phyloP scores from a whole-genome alignment of 2,797 vertebrate species.

The Protonibea diacanthus region DNA sequence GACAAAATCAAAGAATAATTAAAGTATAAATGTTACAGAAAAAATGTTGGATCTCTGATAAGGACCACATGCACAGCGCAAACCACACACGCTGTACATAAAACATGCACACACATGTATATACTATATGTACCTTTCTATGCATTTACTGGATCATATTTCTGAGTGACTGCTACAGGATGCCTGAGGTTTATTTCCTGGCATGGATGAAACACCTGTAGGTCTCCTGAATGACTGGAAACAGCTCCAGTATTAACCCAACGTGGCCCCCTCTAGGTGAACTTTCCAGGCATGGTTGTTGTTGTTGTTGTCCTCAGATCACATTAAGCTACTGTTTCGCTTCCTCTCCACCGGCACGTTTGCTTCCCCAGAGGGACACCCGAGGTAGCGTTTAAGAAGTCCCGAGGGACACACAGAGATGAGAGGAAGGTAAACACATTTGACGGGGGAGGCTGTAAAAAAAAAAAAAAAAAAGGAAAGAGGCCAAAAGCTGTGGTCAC shows the following conservation, averaged over 20 bases:
- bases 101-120: constrained; percentile 20
- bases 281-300: constrained; percentile 64
- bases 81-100: constrained; percentile 8
- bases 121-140: constrained; percentile 20
- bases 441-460: constrained; percentile 7
- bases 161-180: constrained; percentile 21
- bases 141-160: constrained; percentile 33
- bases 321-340: constrained; percentile 52
- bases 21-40: not conserved
- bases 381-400: constrained; percentile 44
- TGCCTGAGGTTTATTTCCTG: constrained; percentile 52
- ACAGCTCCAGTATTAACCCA: constrained; percentile 32
- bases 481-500: constrained; percentile 43
- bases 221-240: constrained; percentile 57
- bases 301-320: constrained; percentile 49
- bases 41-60: not conserved
- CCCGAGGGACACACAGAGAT: constrained; percentile 52
- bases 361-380: constrained; percentile 45
- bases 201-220: constrained; percentile 53
- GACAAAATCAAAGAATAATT: constrained; percentile 11
- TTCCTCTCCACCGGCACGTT: constrained; percentile 45
- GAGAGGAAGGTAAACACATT: constrained; percentile 65
- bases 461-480: constrained; percentile 41
- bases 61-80: constrained; percentile 18
- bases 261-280: constrained; percentile 35